These are phyloP conservation scores for Mola mola DNA, from an alignment of 2,113 vertebrate genomes.

Conservation along the genomic window DNA sequence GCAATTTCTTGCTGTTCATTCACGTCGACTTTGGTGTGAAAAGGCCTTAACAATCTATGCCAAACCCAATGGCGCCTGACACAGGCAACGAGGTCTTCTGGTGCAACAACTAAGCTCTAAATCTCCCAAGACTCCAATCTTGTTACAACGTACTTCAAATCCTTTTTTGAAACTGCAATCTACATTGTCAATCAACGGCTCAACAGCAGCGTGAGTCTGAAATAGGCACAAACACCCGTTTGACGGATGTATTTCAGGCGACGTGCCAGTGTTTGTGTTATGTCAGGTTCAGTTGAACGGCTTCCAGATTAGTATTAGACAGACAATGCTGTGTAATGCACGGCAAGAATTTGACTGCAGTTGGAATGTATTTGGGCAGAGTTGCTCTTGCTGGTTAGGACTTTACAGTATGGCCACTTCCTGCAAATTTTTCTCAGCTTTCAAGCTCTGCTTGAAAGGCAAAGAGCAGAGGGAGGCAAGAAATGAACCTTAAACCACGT, in stretches of 20 bases:
- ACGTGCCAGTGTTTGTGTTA: constrained; percentile 13
- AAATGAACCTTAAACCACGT: too few species aligned
- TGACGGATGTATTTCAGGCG: constrained; percentile 15
- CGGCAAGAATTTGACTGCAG: constrained; percentile 43
- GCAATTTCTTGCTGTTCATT: too few species aligned
- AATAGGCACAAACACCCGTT: constrained; percentile 8
- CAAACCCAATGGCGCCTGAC: too few species aligned
- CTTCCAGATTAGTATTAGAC: constrained; percentile 8
- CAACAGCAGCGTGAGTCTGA: neutral
- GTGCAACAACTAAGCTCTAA: constrained; percentile 27
- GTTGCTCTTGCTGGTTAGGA: too few species aligned
- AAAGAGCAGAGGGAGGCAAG: too few species aligned
- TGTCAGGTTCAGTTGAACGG: neutral
- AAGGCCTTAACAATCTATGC: too few species aligned
- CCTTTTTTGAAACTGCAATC: constrained; percentile 17
- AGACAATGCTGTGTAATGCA: constrained; percentile 30
- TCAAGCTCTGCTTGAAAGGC: too few species aligned
- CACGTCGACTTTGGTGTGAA: too few species aligned
- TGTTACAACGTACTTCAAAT: constrained; percentile 30
- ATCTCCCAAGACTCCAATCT: constrained; percentile 28
- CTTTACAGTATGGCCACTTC: too few species aligned
- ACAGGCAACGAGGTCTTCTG: too few species aligned
- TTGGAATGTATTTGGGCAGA: too few species aligned
- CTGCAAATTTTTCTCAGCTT: too few species aligned
- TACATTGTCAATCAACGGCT: constrained; percentile 21